Base-by-base conservation (phyloP, 2,113 vertebrate genomes). In the Ivindomyrus marchei region DNA sequence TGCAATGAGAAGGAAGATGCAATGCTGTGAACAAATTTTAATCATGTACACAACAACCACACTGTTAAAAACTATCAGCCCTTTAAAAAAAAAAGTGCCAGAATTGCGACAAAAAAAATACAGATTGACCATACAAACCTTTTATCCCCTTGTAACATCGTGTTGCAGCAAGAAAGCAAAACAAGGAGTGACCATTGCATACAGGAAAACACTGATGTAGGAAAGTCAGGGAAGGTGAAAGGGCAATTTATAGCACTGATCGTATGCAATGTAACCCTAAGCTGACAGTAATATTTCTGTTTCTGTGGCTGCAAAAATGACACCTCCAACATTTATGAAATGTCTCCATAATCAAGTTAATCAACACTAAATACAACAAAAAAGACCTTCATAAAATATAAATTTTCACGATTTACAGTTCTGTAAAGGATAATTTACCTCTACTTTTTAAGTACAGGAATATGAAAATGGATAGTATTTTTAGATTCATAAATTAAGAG, bases 381-480 rank as follows among this genome's bases (percentile, higher is more conserved):
- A 97, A 98, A 98, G 97, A 96, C 97, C 97, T 98, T 98, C 97
- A 98, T 98, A 96, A 97, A 97, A 97, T 97, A 97, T 97, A 97
- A 97, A 95, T 97, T 97, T 97, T 96, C 96, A 97, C 96, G 97
- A 97, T 97, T 97, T 97, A 97, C 95, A 97, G 93, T 96, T 97
- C 95, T 95, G 96, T 95, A 96, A 96, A 97, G 96, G 97, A 97
- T 97, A 96, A 96, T 96, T 94, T 93, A 93, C 95, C 95, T 94
- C 89, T 94, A 96, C 96, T 96, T 97, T 97, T 97, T 94, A 98
- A 97, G 97, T 95, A 97, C 88, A 97, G 94, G 94, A 96, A 95
- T 94, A 96, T 95, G 96, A 95, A 97, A 96, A 95, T 95, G 95
- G 95, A 97, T 95, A 96, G 96, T 94, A 95, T 91, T 95, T 93